A percentile compares a stretch with the other conserved stretches of the same genome.
phyloP scores from a whole-genome alignment of 2,113 vertebrate genomes.

The Clarias batrachus region DNA sequence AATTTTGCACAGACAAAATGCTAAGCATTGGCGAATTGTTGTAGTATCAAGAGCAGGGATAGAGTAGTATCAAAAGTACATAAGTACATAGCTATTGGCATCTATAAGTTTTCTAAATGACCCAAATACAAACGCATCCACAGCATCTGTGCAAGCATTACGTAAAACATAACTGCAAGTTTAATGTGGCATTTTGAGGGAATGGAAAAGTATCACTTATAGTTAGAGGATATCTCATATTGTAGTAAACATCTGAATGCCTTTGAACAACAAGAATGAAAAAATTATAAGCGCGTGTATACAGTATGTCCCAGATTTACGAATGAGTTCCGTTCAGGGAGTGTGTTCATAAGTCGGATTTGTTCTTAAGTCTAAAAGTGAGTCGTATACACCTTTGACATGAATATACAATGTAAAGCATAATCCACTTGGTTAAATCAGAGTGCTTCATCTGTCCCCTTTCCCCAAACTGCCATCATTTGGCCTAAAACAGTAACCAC shows the following conservation, averaged over 20 bases:
- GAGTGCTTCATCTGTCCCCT: no score
- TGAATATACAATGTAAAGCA: no score
- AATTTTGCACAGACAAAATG: not conserved
- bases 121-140: not conserved
- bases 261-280: not conserved
- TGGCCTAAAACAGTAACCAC: no score
- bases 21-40: not conserved
- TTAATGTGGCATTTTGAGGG: not conserved
- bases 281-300: not conserved
- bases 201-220: not conserved
- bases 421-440: no score
- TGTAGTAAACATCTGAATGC: not conserved
- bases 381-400: no score
- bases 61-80: not conserved
- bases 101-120: not conserved
- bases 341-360: no score
- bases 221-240: not conserved
- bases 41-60: not conserved
- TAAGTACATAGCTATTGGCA: not conserved
- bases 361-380: no score
- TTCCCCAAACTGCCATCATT: no score
- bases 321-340: no score
- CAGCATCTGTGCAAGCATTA: not conserved
- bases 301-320: no score
- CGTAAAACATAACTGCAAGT: not conserved